These are phyloP conservation scores for Streblospio benedicti DNA, from an alignment of 1,140 invertebrate genomes.

Conservation along the genomic window DNA sequence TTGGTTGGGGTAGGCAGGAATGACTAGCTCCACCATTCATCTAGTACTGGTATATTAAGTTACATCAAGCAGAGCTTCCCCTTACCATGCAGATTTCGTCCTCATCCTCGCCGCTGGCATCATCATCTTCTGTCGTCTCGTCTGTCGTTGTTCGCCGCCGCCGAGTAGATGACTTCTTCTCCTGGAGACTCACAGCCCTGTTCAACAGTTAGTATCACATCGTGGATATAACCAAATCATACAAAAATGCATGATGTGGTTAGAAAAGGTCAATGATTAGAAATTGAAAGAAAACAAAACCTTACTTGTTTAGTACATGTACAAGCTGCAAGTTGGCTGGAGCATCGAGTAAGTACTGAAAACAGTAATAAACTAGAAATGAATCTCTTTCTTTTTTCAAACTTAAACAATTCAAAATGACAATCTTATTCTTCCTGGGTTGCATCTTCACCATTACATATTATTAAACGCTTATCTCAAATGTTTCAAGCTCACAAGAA, in stretches of 20 bases:
- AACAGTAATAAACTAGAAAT: slow-evolving; percentile 6
- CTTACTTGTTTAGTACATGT: slow-evolving; percentile 22
- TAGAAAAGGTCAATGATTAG: not conserved
- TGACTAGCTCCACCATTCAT: too few species aligned
- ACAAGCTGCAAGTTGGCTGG: slow-evolving; percentile 11
- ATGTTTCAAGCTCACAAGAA: too few species aligned
- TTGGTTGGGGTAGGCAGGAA: too few species aligned
- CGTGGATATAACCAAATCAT: not conserved
- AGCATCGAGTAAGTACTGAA: slow-evolving; percentile 17
- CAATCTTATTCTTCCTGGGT: too few species aligned
- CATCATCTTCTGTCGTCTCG: slow-evolving; percentile 18
- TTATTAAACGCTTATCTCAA: too few species aligned
- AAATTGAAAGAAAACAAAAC: not conserved
- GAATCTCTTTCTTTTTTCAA: not conserved
- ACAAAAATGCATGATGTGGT: too few species aligned
- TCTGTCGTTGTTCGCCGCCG: slow-evolving; percentile 14
- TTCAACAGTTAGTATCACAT: not conserved
- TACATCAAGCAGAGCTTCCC: too few species aligned
- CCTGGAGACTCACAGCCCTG: slow-evolving; percentile 5
- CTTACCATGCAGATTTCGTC: too few species aligned
- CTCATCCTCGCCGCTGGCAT: not conserved
- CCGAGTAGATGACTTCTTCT: slow-evolving; percentile 7
- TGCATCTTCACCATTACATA: too few species aligned
- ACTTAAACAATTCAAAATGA: not conserved
- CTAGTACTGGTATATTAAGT: too few species aligned